phyloP scores from a whole-genome alignment of 2,797 vertebrate genomes.

The Lacerta agilis region DNA sequence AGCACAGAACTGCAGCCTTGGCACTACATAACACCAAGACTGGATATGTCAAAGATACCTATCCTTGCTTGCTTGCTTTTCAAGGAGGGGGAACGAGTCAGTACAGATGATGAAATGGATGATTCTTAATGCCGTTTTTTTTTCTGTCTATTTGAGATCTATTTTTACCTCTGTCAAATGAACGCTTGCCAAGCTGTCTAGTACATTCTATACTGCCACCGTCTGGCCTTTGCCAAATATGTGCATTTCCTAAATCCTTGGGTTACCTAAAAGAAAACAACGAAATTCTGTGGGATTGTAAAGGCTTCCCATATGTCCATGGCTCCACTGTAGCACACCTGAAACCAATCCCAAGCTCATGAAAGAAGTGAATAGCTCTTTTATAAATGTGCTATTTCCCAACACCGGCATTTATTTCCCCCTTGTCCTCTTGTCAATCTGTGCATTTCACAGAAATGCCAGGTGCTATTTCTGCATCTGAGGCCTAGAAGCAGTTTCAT shows the following conservation, averaged over 20 bases:
- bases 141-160: not conserved
- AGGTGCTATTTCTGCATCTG: not conserved
- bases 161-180: constrained; percentile 28
- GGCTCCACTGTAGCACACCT: not conserved
- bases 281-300: not conserved
- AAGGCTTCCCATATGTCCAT: not conserved
- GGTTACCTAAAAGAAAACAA: not conserved
- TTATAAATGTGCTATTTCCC: not conserved
- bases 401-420: not conserved
- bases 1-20: too few relatives aligned
- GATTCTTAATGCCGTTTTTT: not conserved
- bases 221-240: constrained; percentile 63
- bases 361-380: not conserved
- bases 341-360: not conserved
- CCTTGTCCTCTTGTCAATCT: not conserved
- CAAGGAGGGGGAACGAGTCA: constrained; percentile 24
- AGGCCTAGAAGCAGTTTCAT: not conserved
- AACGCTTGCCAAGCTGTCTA: constrained; percentile 45
- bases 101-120: constrained; percentile 36
- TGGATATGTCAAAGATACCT: constrained; percentile 6
- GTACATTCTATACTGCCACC: constrained; percentile 77
- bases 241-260: constrained; percentile 37
- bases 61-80: constrained; percentile 20
- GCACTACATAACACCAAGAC: not conserved
- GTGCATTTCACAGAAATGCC: not conserved